A percentile compares a stretch with the other conserved stretches of the same genome.
Conservation (phyloP, 2,888 invertebrate species). For the Tetranychus truncatus region DNA sequence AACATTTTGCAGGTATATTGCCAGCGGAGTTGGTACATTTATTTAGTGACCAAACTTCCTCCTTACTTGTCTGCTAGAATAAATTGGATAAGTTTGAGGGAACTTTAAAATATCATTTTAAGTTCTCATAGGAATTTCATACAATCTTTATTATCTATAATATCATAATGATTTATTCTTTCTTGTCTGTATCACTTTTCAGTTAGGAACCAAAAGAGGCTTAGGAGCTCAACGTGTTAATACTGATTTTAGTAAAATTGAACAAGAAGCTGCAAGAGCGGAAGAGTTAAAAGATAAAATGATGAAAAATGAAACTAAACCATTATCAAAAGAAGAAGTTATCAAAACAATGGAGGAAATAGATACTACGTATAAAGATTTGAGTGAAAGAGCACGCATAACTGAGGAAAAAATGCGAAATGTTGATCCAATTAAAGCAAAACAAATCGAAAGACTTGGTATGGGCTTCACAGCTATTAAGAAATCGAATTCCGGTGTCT, state of each 20-base stretch:
- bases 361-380: conserved; percentile 54
- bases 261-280: conserved; percentile 65
- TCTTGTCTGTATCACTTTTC: conserved; percentile 22
- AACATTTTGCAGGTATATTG: no score
- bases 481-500: no score
- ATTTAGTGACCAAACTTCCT: no score
- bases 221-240: conserved; percentile 86
- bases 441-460: conserved; percentile 38
- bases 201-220: conserved; percentile 61
- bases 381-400: conserved; percentile 44
- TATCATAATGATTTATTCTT: no score
- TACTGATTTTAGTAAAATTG: conserved; percentile 83
- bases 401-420: conserved; percentile 52
- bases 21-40: no score
- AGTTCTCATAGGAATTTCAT: no score
- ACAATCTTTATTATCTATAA: no score
- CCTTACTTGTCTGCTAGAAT: no score
- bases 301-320: conserved; percentile 32
- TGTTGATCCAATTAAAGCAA: conserved; percentile 61
- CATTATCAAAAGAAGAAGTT: conserved; percentile 25
- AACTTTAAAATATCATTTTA: no score
- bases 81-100: no score
- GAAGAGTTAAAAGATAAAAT: conserved; percentile 48
- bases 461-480: no score
- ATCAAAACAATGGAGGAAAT: conserved; percentile 30